Evolutionary conservation across 1,140 invertebrate genomes (phyloP), one percentile per base, ranked within the genome.

Genomic region (Plodia interpunctella): DNA sequence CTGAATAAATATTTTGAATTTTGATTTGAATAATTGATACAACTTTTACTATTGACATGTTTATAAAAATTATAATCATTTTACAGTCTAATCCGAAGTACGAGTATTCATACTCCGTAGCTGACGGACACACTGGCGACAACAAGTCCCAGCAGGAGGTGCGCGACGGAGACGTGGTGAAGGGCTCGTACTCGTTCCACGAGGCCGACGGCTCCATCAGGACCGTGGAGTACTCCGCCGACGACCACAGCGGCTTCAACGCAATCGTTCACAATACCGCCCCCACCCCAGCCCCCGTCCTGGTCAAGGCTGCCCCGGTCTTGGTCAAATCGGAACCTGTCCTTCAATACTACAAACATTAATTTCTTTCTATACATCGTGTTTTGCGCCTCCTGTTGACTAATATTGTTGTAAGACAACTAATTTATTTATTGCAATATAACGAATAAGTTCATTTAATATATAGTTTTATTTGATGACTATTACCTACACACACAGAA

Each of bases 171-270:
- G 90, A 91, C 63, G 80, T 78, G n/a, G 88, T 91, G 50, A 84
- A 91, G 63, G 91, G 91, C 66, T 70, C 80, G 55, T 93, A 93
- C 84, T 90, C 89, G 8, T 66, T 91, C 52, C 70, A 90, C 44
- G 90, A 91, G 66, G 83, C 91, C n/a, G 91, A 92, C 62, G 91
- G 91, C 54, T 91, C 91, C 55, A 77, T 91, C 73, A 78, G 91
- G 62, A 90, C 78, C 53, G 90, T 91, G 6, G 75, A 88, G 59
- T 92, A 91, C 81, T 82, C 86, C 59, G 91, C 91, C 13, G 91
- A 91, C 64, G 82, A 79, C 62, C 86, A 93, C 71, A 91, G 87
- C 65, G 93, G 93, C 25, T 93, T 94, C 78, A 92, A 94, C 80
- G 93, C 93, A 2, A 83, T 93, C 19, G 92, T 94, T 53, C 87